Evolutionary conservation across 2,797 vertebrate genomes (phyloP).

Genomic region (Squalus acanthias): DNA sequence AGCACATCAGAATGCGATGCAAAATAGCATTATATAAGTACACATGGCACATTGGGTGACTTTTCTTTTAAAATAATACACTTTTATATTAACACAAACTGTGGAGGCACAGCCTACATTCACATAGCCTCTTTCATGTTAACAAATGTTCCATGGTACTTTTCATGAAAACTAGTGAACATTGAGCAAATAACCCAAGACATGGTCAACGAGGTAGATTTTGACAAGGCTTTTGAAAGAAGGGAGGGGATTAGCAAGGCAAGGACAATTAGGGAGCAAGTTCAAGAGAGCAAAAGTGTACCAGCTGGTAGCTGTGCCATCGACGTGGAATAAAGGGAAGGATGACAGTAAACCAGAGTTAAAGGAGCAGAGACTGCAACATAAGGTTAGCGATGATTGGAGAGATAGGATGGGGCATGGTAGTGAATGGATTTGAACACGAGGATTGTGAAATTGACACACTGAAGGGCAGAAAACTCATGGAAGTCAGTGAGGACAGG

Average conservation of each 20-base stretch:
- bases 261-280: neutral
- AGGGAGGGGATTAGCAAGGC: neutral
- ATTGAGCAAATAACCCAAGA: neutral
- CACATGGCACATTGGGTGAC: too few species aligned
- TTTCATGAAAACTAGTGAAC: neutral
- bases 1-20: too few species aligned
- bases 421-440: neutral
- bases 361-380: neutral
- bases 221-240: neutral
- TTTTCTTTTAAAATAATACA: too few species aligned
- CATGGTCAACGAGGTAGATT: neutral
- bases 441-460: neutral
- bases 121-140: too few species aligned
- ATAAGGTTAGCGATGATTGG: too few species aligned
- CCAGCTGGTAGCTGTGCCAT: too few species aligned
- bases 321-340: neutral
- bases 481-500: neutral
- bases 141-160: neutral
- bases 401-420: neutral
- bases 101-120: neutral
- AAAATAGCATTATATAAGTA: too few species aligned
- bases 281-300: neutral
- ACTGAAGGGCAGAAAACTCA: neutral
- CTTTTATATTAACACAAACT: too few species aligned
- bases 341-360: neutral